A percentile compares a stretch with the other conserved stretches of the same genome.
phyloP scores from a whole-genome alignment of 2,797 vertebrate genomes.

The Champsocephalus gunnari region DNA sequence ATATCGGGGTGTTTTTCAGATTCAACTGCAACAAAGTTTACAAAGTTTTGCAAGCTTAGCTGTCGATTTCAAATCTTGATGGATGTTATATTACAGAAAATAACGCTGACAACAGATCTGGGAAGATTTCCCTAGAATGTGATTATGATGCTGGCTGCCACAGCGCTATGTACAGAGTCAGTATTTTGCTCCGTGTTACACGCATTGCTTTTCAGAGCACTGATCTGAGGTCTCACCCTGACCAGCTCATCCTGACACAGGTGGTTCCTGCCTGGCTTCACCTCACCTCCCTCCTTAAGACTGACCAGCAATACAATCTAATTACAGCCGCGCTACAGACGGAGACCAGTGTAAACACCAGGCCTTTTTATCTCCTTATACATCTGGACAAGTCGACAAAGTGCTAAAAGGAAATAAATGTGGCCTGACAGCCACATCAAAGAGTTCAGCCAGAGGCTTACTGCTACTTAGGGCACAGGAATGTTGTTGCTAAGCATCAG shows the following conservation, averaged over 20 bases:
- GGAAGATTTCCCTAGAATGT: conserved; percentile 36
- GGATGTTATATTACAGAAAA: conserved; percentile 27
- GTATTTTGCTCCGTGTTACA: conserved; percentile 11
- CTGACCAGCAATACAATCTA: conserved; percentile 95
- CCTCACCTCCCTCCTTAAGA: conserved; percentile 85
- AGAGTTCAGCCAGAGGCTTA: conserved; percentile 99
- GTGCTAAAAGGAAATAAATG: conserved; percentile 99
- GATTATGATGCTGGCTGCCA: conserved; percentile 30
- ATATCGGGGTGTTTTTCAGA: conserved; percentile 46
- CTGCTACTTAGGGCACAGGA: conserved; percentile 99
- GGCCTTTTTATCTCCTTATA: conserved; percentile 99
- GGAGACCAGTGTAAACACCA: conserved; percentile 97
- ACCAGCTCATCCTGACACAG: conserved; percentile 69
- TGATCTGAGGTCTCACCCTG: conserved; percentile 40
- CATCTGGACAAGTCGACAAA: conserved; percentile 99
- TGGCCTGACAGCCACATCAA: conserved; percentile 99
- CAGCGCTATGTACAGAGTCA: conserved; percentile 9
- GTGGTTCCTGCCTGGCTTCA: conserved; percentile 81
- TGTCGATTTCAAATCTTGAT: conserved; percentile 36
- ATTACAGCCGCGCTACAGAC: conserved; percentile 89
- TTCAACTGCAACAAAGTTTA: conserved; percentile 66
- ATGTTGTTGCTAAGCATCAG: conserved; percentile 99
- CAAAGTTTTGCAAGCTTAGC: conserved; percentile 56
- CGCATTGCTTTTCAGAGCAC: conserved; percentile 5
- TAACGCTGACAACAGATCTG: conserved; percentile 27